phyloP scores from a whole-genome alignment of 2,797 vertebrate genomes.

The Epinephelus coioides region DNA sequence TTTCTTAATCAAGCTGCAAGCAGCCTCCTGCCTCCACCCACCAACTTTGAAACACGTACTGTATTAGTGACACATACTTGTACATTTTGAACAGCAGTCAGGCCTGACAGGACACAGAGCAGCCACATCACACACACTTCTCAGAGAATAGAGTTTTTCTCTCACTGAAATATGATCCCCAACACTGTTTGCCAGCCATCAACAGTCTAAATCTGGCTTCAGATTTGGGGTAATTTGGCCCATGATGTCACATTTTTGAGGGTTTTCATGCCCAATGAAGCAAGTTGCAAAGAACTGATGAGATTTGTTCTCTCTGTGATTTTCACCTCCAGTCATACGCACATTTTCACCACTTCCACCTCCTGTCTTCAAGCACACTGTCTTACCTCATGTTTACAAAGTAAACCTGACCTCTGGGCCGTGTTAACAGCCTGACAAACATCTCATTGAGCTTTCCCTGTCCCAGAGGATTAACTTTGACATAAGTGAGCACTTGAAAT shows the following conservation, averaged over 20 bases:
- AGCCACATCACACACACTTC: background rate
- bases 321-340: background rate
- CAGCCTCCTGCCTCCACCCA: background rate
- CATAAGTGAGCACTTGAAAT: conserved; percentile 2
- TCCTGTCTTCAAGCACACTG: background rate
- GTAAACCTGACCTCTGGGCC: conserved; percentile 54
- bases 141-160: background rate
- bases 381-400: conserved; percentile 53
- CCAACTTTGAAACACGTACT: background rate
- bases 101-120: background rate
- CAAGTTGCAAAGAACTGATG: background rate
- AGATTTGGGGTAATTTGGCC: no score
- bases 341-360: conserved; percentile 7
- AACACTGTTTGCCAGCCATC: background rate
- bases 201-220: background rate
- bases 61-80: background rate
- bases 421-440: background rate
- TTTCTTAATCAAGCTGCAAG: background rate
- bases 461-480: background rate
- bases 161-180: conserved; percentile 12
- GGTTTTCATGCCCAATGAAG: background rate
- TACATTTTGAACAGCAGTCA: conserved; percentile 8
- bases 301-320: background rate
- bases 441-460: background rate
- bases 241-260: background rate